Conservation (phyloP, 2,113 vertebrate species). For the Sorex araneus region DNA sequence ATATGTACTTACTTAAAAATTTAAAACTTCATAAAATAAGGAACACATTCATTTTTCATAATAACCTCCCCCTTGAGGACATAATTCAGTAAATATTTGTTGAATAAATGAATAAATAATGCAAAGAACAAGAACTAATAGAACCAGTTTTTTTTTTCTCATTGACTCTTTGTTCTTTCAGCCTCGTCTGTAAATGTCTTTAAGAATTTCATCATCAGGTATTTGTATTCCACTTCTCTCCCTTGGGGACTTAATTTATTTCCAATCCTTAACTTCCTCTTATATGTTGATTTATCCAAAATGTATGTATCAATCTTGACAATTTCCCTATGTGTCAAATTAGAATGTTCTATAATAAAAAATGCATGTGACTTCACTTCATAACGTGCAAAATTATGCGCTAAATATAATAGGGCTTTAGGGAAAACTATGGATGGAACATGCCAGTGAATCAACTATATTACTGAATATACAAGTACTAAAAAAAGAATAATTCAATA, state of each 20-base stretch:
- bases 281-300: neutral
- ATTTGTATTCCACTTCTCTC: neutral
- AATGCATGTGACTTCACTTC: neutral
- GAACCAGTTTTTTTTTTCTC: neutral
- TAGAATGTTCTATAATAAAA: neutral
- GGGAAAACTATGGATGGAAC: neutral
- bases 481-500: conserved; percentile 44
- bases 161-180: neutral
- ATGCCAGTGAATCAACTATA: neutral
- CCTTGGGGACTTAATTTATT: neutral
- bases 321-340: neutral
- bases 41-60: neutral
- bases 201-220: neutral
- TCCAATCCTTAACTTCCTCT: neutral
- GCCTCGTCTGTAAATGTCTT: neutral
- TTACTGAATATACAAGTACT: neutral
- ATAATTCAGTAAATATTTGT: conserved; percentile 2
- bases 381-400: neutral
- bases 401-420: conserved; percentile 38
- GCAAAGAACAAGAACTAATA: neutral
- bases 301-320: neutral
- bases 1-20: conserved; percentile 50
- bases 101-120: conserved; percentile 39
- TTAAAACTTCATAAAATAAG: conserved; percentile 53
- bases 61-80: neutral